Percentiles rank a stretch among this genome's conserved stretches.
Evolutionary conservation across 2,113 vertebrate genomes (phyloP).

Genomic region (Lagopus muta): DNA sequence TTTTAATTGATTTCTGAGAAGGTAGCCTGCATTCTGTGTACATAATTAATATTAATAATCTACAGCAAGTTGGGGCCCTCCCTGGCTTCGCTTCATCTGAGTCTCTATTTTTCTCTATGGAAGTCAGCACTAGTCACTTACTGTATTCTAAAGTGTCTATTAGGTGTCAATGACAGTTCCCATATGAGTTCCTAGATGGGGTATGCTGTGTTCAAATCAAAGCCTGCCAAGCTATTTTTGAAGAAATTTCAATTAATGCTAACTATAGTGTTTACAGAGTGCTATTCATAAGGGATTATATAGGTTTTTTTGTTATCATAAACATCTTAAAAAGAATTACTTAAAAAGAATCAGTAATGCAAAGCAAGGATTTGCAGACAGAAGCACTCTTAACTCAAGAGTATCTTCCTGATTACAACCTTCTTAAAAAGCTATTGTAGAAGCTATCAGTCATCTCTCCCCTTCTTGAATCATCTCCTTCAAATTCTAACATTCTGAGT

Average conservation of each 20-base stretch:
- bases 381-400: background rate
- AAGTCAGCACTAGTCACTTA: background rate
- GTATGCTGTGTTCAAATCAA: background rate
- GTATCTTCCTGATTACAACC: background rate
- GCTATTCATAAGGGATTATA: background rate
- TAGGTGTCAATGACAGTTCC: background rate
- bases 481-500: conserved; percentile 55
- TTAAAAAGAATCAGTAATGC: background rate
- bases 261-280: background rate
- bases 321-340: background rate
- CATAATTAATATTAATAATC: background rate
- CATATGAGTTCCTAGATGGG: background rate
- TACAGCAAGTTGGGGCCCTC: background rate
- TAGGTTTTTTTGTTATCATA: background rate
- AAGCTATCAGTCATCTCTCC: conserved; percentile 17
- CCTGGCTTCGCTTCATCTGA: background rate
- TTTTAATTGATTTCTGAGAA: background rate
- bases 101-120: rapidly evolving
- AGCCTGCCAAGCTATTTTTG: background rate
- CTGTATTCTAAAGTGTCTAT: background rate
- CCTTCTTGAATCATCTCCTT: conserved; percentile 55
- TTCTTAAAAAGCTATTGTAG: conserved; percentile 57
- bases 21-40: background rate
- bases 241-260: background rate
- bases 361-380: background rate